A percentile compares a stretch with the other conserved stretches of the same genome.
Conservation (phyloP, 2,797 vertebrate genomes). For the Zonotrichia albicollis region DNA sequence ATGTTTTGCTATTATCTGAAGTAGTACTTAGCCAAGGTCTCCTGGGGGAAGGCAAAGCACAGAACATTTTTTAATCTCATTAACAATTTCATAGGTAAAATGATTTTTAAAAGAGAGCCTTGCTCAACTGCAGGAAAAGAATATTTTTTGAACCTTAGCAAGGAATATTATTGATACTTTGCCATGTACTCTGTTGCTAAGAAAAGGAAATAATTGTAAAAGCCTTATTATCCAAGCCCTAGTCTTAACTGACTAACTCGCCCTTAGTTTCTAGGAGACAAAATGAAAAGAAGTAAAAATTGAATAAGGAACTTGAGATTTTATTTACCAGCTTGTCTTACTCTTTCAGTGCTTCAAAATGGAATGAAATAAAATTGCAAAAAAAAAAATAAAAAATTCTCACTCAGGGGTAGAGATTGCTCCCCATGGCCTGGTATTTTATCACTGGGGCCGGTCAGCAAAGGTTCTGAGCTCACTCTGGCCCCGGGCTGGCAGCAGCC, state of each 20-base stretch:
- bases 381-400: background rate
- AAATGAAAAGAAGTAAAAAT: background rate
- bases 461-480: background rate
- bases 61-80: background rate
- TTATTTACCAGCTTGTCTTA: background rate
- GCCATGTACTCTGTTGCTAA: background rate
- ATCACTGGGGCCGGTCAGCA: background rate
- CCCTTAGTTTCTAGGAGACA: background rate
- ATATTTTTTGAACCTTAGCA: background rate
- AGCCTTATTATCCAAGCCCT: background rate
- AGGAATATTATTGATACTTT: background rate
- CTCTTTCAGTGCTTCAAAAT: background rate
- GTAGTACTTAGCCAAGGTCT: background rate
- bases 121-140: background rate
- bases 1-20: constrained; percentile 7
- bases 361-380: background rate
- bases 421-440: background rate
- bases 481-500: fast-evolving
- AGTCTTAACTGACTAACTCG: background rate
- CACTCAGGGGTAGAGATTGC: background rate
- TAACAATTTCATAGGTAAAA: background rate
- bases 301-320: background rate
- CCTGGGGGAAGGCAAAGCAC: background rate
- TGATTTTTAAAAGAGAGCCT: background rate
- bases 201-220: background rate